Conservation (phyloP, 2,888 invertebrate genomes). For the Galeruca laticollis region DNA sequence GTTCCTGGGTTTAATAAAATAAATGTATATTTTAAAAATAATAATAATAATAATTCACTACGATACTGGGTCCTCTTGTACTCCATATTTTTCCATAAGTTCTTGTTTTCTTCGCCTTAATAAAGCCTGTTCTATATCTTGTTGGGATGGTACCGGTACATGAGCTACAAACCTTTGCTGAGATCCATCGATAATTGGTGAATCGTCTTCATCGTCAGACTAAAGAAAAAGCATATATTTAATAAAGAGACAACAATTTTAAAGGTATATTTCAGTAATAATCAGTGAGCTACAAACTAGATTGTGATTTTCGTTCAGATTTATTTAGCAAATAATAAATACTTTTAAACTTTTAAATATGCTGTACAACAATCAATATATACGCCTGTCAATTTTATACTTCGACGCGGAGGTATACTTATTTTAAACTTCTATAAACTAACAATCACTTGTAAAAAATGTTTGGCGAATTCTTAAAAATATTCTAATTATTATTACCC, state of each 20-base stretch:
- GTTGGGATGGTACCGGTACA: slow-evolving; percentile 93
- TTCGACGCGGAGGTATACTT: too few species aligned
- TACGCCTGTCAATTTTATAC: too few species aligned
- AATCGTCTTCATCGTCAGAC: slow-evolving; percentile 60
- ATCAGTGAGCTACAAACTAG: too few species aligned
- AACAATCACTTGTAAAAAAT: neutral
- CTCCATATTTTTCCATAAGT: slow-evolving; percentile 72
- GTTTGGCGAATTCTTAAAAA: neutral
- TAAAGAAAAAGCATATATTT: slow-evolving; percentile 47
- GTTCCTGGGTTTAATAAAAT: neutral
- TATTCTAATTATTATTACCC: slow-evolving; percentile 52
- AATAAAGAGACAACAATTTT: slow-evolving; percentile 3
- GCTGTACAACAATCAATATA: too few species aligned
- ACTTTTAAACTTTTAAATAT: too few species aligned
- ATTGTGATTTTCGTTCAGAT: too few species aligned
- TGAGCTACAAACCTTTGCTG: slow-evolving; percentile 80
- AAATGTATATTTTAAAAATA: slow-evolving; percentile 24
- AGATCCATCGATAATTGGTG: slow-evolving; percentile 57
- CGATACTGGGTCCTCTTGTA: slow-evolving; percentile 46
- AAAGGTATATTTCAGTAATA: too few species aligned
- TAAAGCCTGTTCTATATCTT: slow-evolving; percentile 93
- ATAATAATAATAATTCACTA: slow-evolving; percentile 28
- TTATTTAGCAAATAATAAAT: too few species aligned
- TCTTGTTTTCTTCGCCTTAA: slow-evolving; percentile 92
- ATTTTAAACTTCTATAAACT: too few species aligned